Conservation (phyloP, 2,113 vertebrate species). For the Dicrurus megarhynchus region DNA sequence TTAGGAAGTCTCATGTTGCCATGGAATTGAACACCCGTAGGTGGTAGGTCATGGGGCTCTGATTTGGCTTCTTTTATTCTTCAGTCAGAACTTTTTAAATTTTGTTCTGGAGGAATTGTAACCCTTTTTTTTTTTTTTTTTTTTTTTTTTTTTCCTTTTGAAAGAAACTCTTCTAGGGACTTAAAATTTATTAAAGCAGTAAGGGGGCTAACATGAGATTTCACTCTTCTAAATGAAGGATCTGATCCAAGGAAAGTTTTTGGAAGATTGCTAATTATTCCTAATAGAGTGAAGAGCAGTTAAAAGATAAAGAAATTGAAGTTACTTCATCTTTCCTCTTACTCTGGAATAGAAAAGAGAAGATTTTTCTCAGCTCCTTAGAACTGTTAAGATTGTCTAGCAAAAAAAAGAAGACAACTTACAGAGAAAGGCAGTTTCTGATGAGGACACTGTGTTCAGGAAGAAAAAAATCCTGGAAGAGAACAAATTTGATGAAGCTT, state of each 20-base stretch:
- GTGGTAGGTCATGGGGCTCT: conserved; percentile 41
- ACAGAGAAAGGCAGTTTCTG: not conserved
- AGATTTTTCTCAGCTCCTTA: not conserved
- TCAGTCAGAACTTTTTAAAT: not conserved
- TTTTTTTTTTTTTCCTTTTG: not conserved
- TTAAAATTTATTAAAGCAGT: not conserved
- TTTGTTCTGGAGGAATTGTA: not conserved
- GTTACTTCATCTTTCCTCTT: not conserved
- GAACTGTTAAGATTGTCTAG: not conserved
- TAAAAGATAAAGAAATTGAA: not conserved
- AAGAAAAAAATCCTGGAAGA: not conserved
- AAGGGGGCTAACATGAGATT: not conserved
- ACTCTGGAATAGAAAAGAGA: not conserved
- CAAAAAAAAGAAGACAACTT: not conserved
- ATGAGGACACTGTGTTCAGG: not conserved
- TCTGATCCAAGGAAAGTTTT: not conserved
- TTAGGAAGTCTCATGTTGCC: conserved; percentile 61
- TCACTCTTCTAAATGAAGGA: not conserved
- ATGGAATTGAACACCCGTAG: conserved; percentile 42
- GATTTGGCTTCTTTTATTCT: conserved; percentile 38
- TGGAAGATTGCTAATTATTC: not conserved
- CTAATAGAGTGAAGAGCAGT: not conserved
- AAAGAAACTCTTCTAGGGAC: not conserved
- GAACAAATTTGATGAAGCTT: not conserved
- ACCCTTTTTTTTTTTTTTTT: not conserved